Conservation (phyloP, 2,113 vertebrate genomes). For the Megaptera novaeangliae region DNA sequence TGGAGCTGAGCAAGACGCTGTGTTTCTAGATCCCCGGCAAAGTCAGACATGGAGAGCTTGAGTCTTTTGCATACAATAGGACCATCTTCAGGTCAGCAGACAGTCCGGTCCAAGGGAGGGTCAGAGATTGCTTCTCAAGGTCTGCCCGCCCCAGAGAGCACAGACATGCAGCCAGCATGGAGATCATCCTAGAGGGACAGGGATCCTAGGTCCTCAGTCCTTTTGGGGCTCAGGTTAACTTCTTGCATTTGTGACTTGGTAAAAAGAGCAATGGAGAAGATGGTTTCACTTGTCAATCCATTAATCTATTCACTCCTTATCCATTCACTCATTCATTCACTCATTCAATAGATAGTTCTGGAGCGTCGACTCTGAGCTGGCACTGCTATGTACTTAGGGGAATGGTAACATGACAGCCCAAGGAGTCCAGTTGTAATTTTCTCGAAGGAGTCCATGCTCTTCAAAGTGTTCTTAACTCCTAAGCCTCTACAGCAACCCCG, state of each 20-base stretch:
- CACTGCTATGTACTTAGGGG: background rate
- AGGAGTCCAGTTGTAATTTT: background rate
- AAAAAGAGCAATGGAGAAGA: background rate
- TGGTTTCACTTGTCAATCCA: background rate
- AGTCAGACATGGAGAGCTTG: background rate
- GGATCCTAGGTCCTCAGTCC: background rate
- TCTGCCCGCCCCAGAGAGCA: background rate
- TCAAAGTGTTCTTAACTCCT: background rate
- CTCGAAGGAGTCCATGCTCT: background rate
- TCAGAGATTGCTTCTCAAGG: background rate
- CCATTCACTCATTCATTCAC: background rate
- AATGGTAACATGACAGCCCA: background rate
- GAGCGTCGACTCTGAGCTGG: background rate
- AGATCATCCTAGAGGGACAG: background rate
- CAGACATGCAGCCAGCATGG: background rate
- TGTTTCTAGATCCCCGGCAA: background rate
- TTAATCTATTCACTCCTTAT: background rate
- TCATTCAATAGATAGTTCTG: background rate
- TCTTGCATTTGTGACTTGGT: background rate
- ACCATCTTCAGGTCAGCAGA: background rate
- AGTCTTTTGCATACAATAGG: constrained; percentile 26
- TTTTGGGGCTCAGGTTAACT: background rate
- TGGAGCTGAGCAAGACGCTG: background rate
- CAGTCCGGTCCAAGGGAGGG: background rate
- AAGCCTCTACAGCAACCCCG: background rate